Evolutionary conservation across 2,888 invertebrate species (phyloP).

Genomic region (Nephrotoma flavescens): DNA sequence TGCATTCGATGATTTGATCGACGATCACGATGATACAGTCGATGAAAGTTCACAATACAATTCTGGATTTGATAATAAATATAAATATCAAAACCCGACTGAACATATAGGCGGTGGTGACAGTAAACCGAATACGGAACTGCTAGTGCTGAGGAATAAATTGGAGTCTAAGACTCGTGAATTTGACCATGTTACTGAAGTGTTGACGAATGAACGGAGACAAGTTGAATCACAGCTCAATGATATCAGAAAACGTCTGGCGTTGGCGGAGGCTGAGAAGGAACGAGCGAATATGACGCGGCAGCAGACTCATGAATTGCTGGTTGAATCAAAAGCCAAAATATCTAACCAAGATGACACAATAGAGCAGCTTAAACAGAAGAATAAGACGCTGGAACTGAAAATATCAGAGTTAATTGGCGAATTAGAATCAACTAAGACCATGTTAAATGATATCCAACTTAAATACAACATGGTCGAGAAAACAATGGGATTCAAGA

Average conservation of each 20-base stretch:
- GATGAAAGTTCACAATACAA: constrained; percentile 36
- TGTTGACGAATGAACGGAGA: constrained; percentile 19
- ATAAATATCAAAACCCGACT: not conserved
- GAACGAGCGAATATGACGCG: constrained; percentile 42
- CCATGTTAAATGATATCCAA: constrained; percentile 35
- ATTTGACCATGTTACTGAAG: constrained; percentile 32
- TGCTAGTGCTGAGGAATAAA: not conserved
- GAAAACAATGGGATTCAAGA: constrained; percentile 21
- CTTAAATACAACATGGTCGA: constrained; percentile 29
- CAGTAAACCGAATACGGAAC: not conserved
- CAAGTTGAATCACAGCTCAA: constrained; percentile 27
- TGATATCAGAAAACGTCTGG: constrained; percentile 39
- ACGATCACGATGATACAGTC: constrained; percentile 48
- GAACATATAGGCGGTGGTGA: not conserved
- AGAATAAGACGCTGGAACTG: constrained; percentile 20
- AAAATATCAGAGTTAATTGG: constrained; percentile 38
- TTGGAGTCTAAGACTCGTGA: constrained; percentile 10
- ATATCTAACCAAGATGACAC: constrained; percentile 26
- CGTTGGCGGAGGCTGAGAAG: constrained; percentile 42
- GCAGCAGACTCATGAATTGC: constrained; percentile 46
- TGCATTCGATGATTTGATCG: constrained; percentile 52
- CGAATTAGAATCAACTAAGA: constrained; percentile 38
- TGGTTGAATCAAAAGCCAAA: constrained; percentile 34
- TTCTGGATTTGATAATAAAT: not conserved
- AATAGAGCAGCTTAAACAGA: constrained; percentile 20